A percentile compares a stretch with the other conserved stretches of the same genome.
phyloP scores from a whole-genome alignment of 2,797 vertebrate genomes.

The Salarias fasciatus region DNA sequence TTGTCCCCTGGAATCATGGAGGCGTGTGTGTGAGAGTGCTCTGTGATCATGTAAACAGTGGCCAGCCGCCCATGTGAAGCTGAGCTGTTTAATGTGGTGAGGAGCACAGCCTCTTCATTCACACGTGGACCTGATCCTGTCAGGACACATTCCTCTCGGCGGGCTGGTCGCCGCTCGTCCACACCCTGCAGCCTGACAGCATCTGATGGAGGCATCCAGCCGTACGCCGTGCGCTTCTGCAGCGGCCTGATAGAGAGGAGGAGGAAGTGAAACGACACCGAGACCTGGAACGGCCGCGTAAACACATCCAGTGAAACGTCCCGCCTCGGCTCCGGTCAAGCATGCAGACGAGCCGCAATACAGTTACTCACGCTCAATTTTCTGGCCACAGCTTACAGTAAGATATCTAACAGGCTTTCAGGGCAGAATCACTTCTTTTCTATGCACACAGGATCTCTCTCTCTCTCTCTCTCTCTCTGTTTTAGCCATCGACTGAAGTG shows the following conservation, averaged over 20 bases:
- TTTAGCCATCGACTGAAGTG: too few relatives aligned
- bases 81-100: conserved; percentile 30
- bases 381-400: conserved; percentile 14
- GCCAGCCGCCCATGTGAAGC: conserved; percentile 28
- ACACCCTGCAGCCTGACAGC: conserved; percentile 25
- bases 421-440: too few relatives aligned
- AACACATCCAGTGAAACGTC: conserved; percentile 12
- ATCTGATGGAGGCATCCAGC: conserved; percentile 47
- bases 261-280: conserved; percentile 4
- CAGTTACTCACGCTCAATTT: conserved; percentile 27
- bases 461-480: too few relatives aligned
- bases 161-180: conserved; percentile 29
- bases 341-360: conserved; percentile 14
- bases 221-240: conserved; percentile 36
- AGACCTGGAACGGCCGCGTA: background rate
- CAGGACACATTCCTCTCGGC: conserved; percentile 25
- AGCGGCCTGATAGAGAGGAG: conserved; percentile 34
- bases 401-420: too few relatives aligned
- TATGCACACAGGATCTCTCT: too few relatives aligned
- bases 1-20: too few relatives aligned
- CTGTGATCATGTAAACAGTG: conserved; percentile 33
- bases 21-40: conserved; percentile 2
- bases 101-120: conserved; percentile 34
- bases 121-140: conserved; percentile 36
- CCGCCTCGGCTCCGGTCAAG: conserved; percentile 29